Base-by-base conservation (phyloP, 2,888 invertebrate species). In the Silvanus unidentatus region DNA sequence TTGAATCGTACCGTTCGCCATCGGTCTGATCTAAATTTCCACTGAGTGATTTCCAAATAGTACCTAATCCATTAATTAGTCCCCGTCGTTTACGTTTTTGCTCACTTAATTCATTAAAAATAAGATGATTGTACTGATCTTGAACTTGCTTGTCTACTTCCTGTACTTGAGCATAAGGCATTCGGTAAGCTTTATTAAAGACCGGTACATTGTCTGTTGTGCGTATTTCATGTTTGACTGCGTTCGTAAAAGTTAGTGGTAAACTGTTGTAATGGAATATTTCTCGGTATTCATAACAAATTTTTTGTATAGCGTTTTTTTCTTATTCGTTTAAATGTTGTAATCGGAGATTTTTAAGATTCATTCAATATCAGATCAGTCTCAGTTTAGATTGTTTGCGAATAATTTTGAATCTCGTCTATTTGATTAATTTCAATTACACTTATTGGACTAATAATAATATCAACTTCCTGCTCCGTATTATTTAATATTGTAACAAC, bases 211-310 rank as follows among this genome's bases (percentile, higher is more conserved):
- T 12, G 35, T 35, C 35, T 9, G 6, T 35, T 11, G 35, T 35
- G 6, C 11, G 32, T 16, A 39, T 34, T 40, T 50, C 36, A 42
- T 42, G 30, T 35, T 35, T 35, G 6, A 35, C 35, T 35, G 11
- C 35, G 11, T 35, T 35, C 6, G 35, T 35, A 35, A 35, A 35
- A 11, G 35, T 11, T 12, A 35, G 13, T 35, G 35, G 35, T 35
- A 35, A 12, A 9, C 11, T 35, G 6, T 8, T 11, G 11, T 12
- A 35, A 35, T 35, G 35, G 11, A 35, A 35, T 9, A 35, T 35
- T 9, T 35, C 35, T 35, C 35, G 9, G 11, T 35, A 35, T 35
- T 35, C 35, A 11, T n/a, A 35, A 35, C 35, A 35, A 8, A 35
- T 11, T 35, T 35, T 35, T 12, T 11, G 6, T 11, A 35, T 35